Base-by-base conservation (phyloP, 2,113 vertebrate genomes). In the Struthio camelus region DNA sequence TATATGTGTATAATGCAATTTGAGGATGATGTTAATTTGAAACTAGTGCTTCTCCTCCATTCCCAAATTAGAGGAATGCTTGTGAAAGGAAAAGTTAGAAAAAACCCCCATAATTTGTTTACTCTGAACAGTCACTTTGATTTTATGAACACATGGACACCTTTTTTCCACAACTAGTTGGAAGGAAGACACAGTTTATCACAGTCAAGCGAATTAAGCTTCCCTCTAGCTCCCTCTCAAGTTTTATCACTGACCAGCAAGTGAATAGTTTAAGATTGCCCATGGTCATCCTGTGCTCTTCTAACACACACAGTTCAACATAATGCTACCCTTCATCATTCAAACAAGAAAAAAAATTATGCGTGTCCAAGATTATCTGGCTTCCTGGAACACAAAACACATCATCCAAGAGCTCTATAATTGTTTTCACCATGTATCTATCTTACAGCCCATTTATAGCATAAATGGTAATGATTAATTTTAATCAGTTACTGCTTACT, bases 1-100 rank as follows among this genome's bases (percentile, higher is more conserved):
- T 10, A 23, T 11, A 11, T 3, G 16, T 5, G 22, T 56, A 24
- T 3, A 53, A 17, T 1, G 28, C 4, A 8, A 54, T 0, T 11
- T 34, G 11, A 34, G 51, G 19, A 62, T 15, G 4, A 36, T 3
- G 24, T 19, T 16, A 11, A 48, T 18, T 34, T 75, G 51, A 76
- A 87, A 72, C 11, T 23, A 38, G 44, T 2, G 5, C 64, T 83
- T 6, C 56, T 59, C 56, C 32, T 18, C 56, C 19, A 18, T 32
- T 32, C 56, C 32, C 56, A 34, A 32, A 59, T 54, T 19, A 22
- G 11, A 25, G 0, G 2, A 16, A 6, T 64, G 38, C 48, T 65
- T 10, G 13, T 50, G 42, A 64, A 27, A 40, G 24, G 24, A 38
- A 27, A 40, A 69, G 23, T 7, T 27, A 42, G 28, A 67, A 24